Evolutionary conservation across 2,113 vertebrate genomes (phyloP).

Genomic region (Archilochus colubris): DNA sequence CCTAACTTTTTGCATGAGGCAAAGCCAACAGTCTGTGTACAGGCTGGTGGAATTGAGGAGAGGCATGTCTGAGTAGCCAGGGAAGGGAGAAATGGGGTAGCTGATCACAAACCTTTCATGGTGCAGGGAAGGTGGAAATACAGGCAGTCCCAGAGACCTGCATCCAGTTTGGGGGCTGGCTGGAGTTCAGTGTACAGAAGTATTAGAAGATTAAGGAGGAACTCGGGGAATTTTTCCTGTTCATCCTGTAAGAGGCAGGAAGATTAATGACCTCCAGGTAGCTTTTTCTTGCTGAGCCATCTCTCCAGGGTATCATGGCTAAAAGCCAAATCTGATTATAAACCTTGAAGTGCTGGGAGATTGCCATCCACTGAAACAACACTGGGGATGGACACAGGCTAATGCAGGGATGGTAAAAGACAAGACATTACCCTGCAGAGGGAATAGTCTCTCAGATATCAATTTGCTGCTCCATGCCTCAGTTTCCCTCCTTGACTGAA

Average conservation of each 20-base stretch:
- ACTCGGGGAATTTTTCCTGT: not conserved
- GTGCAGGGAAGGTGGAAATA: not conserved
- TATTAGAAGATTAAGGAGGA: not conserved
- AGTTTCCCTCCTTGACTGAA: not conserved
- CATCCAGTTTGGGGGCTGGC: not conserved
- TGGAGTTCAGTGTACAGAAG: not conserved
- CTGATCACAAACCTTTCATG: not conserved
- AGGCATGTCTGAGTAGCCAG: not conserved
- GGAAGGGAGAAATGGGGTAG: not conserved
- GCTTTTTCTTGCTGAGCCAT: slow-evolving; percentile 17
- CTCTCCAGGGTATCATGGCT: not conserved
- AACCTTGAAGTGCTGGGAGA: slow-evolving; percentile 25
- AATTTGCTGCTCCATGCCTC: not conserved
- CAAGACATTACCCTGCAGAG: not conserved
- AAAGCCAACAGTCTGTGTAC: not conserved
- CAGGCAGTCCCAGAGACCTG: not conserved
- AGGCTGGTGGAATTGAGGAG: not conserved
- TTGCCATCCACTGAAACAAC: not conserved
- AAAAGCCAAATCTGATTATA: slow-evolving; percentile 24
- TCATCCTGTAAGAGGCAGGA: not conserved
- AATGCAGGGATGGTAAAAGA: not conserved
- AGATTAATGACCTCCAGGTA: not conserved
- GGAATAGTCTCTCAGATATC: not conserved
- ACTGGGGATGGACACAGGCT: not conserved
- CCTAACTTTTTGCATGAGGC: not conserved